Base-by-base conservation (phyloP, 2,797 vertebrate species). In the Adelosebastes latens region DNA sequence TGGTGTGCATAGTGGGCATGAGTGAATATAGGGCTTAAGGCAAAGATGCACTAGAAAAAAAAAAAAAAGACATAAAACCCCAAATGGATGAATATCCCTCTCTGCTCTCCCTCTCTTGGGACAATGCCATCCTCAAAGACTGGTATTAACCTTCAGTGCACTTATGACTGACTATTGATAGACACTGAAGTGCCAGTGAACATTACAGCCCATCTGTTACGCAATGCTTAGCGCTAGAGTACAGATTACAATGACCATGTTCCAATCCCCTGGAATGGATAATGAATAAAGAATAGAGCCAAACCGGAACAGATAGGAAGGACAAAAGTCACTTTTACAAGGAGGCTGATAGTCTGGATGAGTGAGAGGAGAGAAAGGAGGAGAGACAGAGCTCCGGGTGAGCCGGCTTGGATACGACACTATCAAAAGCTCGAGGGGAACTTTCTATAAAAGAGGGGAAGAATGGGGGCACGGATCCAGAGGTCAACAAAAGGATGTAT, bases 131-230 rank as follows among this genome's bases (percentile, higher is more conserved):
- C 78, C 84, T 90, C 75, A 88, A 87, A 92, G 81, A 87, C 83
- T 77, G 77, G 85, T 82, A 86, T 93, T 93, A 91, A 92, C 90
- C 91, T 91, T 91, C 88, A 85, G 79, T 82, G 89, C 90, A 87
- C 90, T 88, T 88, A 78, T 78, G 79, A 89, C 80, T 79, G 87
- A 86, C 91, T 88, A 88, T 77, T 88, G 93, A 89, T 87, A 83
- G 86, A 55, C 73, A 56, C 82, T 80, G 72, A 88, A 88, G 87
- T 87, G 87, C 87, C 90, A 85, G 88, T 79, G 84, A 89, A 91
- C 86, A 86, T 92, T 91, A 87, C 62, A 82, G 88, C 75, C 93
- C 92, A 93, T 93, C 93, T 94, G 92, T 88, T 91, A 91, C 5
- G 56, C 86, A 79, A 88, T 81, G 61, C 85, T 84, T 81, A 85